phyloP scores from a whole-genome alignment of 2,888 invertebrate species.

The Plebejus melissa region DNA sequence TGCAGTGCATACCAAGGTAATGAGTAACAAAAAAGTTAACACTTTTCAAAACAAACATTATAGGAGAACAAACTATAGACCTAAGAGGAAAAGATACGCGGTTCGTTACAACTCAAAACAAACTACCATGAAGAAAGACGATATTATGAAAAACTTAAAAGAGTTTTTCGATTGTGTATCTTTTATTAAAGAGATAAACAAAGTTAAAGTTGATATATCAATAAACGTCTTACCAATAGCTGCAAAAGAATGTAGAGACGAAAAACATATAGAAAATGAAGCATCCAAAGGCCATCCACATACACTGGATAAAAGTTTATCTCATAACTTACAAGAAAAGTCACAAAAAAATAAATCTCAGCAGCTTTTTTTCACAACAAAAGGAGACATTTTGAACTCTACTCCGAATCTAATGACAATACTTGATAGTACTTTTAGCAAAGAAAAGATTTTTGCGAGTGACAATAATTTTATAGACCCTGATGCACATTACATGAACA shows the following conservation, averaged over 20 bases:
- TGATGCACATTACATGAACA: constrained; percentile 33
- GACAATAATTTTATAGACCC: constrained; percentile 40
- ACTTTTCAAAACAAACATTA: neutral
- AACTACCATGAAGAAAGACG: constrained; percentile 33
- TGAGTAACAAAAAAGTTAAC: neutral
- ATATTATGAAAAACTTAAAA: constrained; percentile 46
- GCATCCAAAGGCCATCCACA: neutral
- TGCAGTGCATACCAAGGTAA: neutral
- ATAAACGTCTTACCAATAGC: constrained; percentile 50
- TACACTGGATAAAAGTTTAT: neutral
- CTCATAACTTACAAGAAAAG: neutral
- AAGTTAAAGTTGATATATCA: constrained; percentile 55
- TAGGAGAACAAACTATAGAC: constrained; percentile 29
- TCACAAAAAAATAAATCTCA: constrained; percentile 20
- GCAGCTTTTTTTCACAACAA: constrained; percentile 31
- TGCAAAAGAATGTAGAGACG: neutral
- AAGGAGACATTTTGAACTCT: constrained; percentile 10
- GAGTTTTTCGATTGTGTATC: constrained; percentile 51
- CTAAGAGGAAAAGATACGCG: constrained; percentile 44
- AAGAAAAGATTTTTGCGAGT: constrained; percentile 49
- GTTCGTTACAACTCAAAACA: constrained; percentile 42
- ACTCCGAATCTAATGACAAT: constrained; percentile 51
- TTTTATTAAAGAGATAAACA: constrained; percentile 43
- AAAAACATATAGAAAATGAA: neutral
- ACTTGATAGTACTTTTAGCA: constrained; percentile 53